phyloP scores from a whole-genome alignment of 2,888 invertebrate species.

The Thalpophila matura region DNA sequence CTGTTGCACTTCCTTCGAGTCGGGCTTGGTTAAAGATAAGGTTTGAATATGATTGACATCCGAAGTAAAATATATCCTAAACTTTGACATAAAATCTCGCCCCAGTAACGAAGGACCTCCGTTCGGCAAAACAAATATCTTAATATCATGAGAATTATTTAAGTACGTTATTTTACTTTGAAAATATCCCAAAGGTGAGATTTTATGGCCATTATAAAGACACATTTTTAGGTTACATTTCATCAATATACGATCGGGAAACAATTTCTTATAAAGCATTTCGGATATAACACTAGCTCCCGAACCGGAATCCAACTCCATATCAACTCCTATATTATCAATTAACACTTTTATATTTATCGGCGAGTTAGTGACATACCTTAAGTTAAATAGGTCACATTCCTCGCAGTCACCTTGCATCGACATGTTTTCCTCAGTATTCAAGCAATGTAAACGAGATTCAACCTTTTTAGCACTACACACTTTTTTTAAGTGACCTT shows the following conservation, averaged over 20 bases:
- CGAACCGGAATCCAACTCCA: slow-evolving; percentile 14
- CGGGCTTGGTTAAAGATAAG: too few relatives aligned
- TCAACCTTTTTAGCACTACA: not conserved
- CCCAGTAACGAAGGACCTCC: too few relatives aligned
- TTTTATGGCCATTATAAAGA: slow-evolving; percentile 9
- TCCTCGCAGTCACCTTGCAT: slow-evolving; percentile 13
- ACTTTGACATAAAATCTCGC: too few relatives aligned
- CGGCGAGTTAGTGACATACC: slow-evolving; percentile 14
- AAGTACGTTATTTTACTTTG: not conserved
- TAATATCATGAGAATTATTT: not conserved
- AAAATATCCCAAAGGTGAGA: slow-evolving; percentile 15
- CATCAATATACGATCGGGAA: not conserved
- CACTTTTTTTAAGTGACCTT: not conserved
- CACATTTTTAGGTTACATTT: slow-evolving; percentile 9
- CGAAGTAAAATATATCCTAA: too few relatives aligned
- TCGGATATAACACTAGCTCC: slow-evolving; percentile 5
- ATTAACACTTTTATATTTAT: slow-evolving; percentile 1
- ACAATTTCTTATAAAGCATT: too few relatives aligned
- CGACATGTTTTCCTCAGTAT: not conserved
- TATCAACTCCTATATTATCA: not conserved
- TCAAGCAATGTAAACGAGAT: too few relatives aligned
- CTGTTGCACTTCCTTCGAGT: too few relatives aligned
- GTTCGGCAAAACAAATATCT: too few relatives aligned
- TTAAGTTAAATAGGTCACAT: slow-evolving; percentile 14
- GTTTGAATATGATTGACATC: too few relatives aligned